Evolutionary conservation across 2,888 invertebrate species (phyloP), one percentile per base, ranked within the genome.

Genomic region (Polyommatus icarus): DNA sequence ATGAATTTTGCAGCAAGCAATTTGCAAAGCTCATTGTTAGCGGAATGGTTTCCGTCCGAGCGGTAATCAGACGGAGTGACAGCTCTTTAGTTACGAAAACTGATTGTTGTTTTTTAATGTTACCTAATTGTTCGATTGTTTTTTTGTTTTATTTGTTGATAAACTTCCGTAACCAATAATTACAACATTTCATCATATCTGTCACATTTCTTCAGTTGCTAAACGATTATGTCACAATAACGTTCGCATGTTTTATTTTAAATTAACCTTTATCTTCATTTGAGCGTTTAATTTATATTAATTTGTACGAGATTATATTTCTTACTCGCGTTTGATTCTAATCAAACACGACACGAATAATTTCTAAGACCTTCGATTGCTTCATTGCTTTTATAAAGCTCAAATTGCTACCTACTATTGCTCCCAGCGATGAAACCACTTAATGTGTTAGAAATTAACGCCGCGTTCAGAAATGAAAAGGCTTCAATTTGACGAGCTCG

Each of bases 11-110:
- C 7, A 36, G 59, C 3, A 36, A 57, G 72, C 72, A 72, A 77
- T 54, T 72, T 77, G 71, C 72, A 15, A 77, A 77, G 73, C 77
- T 67, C 73, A 78, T 80, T 76, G 79, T 80, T 75, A 73, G 71
- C 77, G 78, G 76, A 81, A 80, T 79, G 50, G 73, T 79, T 77
- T 80, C 78, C 80, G 79, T 78, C 77, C 78, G 80, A 77, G 77
- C 76, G 73, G 76, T 76, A 78, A 78, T 71, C 76, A 32, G 71
- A 78, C 77, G 80, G 78, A 81, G 80, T 80, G 78, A 78, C 79
- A 78, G 73, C 78, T 80, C 78, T 79, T 78, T 77, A 76, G 73
- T 81, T 81, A 77, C 80, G 79, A 81, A 80, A 80, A 57, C 40
- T 40, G 46, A 72, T 80, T 79, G 81, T 80, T 81, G 80, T 79